Percentiles rank a stretch among this genome's conserved stretches.
phyloP scores from a whole-genome alignment of 2,888 invertebrate species.

The Stomorhina lunata region DNA sequence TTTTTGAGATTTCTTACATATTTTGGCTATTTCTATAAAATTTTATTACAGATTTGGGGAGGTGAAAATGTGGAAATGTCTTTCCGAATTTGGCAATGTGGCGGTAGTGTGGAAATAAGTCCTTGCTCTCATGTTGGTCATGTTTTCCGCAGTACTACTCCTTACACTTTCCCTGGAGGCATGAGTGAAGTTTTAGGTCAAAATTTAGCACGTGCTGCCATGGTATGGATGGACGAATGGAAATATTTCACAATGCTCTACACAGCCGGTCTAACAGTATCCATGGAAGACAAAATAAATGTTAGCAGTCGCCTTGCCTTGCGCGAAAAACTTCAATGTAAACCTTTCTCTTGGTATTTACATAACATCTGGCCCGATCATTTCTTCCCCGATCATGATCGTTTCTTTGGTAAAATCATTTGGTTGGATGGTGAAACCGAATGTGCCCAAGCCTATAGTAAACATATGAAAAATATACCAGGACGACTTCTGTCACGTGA shows the following conservation, averaged over 20 bases:
- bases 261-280: conserved; percentile 83
- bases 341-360: conserved; percentile 95
- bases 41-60: conserved; percentile 89
- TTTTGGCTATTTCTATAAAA: neutral
- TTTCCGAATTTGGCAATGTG: conserved; percentile 97
- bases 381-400: conserved; percentile 92
- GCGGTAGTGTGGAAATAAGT: conserved; percentile 93
- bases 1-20: neutral
- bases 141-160: conserved; percentile 94
- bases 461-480: conserved; percentile 74
- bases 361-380: conserved; percentile 97
- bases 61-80: conserved; percentile 99
- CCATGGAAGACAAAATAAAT: conserved; percentile 74
- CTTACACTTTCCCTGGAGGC: conserved; percentile 97
- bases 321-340: conserved; percentile 87
- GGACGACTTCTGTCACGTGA: conserved; percentile 72
- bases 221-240: conserved; percentile 99
- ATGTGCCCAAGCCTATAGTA: conserved; percentile 73
- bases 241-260: conserved; percentile 94
- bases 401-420: conserved; percentile 93
- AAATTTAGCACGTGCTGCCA: conserved; percentile 95
- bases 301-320: conserved; percentile 85
- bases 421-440: conserved; percentile 76
- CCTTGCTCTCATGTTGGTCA: conserved; percentile 97
- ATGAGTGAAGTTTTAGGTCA: conserved; percentile 88